Conservation (phyloP, 2,113 vertebrate genomes). For the Ammodytes dubius region DNA sequence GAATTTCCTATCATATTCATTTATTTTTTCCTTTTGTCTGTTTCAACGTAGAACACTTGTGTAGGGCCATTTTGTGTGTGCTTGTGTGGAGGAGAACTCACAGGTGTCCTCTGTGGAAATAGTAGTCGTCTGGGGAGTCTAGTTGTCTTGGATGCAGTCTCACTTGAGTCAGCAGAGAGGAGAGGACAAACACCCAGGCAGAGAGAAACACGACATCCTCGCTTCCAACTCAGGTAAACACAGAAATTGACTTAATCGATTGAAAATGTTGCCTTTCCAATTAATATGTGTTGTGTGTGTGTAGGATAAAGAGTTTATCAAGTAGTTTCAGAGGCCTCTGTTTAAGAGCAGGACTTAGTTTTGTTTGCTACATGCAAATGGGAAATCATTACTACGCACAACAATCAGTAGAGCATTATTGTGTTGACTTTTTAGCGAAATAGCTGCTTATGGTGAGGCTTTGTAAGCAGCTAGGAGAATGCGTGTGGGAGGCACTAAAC, state of each 20-base stretch:
- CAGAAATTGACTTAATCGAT: background rate
- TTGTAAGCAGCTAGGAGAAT: background rate
- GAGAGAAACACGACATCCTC: constrained; percentile 18
- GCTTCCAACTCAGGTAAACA: constrained; percentile 62
- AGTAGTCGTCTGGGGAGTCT: constrained; percentile 60
- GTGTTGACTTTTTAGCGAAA: background rate
- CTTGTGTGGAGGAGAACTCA: constrained; percentile 15
- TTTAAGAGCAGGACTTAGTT: background rate
- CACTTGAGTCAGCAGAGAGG: constrained; percentile 57
- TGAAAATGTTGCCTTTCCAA: constrained; percentile 13
- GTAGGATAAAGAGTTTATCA: background rate
- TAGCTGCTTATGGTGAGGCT: background rate
- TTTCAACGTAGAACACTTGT: background rate
- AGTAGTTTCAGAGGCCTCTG: background rate
- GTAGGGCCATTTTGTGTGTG: background rate
- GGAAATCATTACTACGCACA: background rate
- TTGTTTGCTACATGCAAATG: background rate
- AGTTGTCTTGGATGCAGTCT: constrained; percentile 82
- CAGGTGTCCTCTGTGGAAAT: constrained; percentile 53
- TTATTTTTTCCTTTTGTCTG: background rate
- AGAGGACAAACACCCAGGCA: constrained; percentile 56
- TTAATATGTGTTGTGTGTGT: background rate
- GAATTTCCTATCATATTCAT: background rate
- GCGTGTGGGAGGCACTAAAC: background rate
- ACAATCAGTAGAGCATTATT: background rate